A percentile compares a stretch with the other conserved stretches of the same genome.
These are phyloP conservation scores for Montipora cactus DNA, from an alignment of 64 coral and sea anemone species.

Conservation along the genomic window DNA sequence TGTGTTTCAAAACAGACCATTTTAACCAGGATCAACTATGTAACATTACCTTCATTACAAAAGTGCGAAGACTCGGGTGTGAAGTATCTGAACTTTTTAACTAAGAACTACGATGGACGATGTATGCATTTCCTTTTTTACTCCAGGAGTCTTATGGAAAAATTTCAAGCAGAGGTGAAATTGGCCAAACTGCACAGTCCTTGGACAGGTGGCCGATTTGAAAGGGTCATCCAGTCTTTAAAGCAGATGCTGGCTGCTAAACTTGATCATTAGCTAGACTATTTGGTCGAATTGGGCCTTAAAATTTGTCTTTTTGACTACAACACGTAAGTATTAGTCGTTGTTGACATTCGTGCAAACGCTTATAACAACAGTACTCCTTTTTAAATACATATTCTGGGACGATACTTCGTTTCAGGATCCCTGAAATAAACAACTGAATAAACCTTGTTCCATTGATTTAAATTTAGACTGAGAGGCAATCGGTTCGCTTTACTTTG, in stretches of 20 bases:
- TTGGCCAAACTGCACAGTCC: slow-evolving; percentile 4
- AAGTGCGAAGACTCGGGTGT: not conserved
- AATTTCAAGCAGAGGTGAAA: slow-evolving; percentile 1
- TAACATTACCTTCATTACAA: not conserved
- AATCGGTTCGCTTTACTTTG: no score
- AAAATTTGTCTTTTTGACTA: slow-evolving; percentile 13
- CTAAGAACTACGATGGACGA: not conserved
- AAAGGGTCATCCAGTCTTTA: not conserved
- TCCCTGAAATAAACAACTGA: no score
- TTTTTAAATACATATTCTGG: no score
- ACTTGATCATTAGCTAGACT: not conserved
- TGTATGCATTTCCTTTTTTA: not conserved
- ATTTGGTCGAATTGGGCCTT: not conserved
- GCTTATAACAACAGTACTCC: no score
- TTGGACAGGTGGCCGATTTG: slow-evolving; percentile 23
- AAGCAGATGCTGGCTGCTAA: not conserved
- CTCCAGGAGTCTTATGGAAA: slow-evolving; percentile 4
- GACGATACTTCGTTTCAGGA: no score
- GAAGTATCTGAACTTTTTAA: not conserved
- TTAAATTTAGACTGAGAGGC: no score
- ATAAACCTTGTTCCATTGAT: no score
- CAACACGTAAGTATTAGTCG: not conserved
- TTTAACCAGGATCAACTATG: no score
- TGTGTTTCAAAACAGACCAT: no score
- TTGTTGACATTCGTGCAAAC: no score